Base-by-base conservation (phyloP, 2,797 vertebrate species). In the Falco concolor region DNA sequence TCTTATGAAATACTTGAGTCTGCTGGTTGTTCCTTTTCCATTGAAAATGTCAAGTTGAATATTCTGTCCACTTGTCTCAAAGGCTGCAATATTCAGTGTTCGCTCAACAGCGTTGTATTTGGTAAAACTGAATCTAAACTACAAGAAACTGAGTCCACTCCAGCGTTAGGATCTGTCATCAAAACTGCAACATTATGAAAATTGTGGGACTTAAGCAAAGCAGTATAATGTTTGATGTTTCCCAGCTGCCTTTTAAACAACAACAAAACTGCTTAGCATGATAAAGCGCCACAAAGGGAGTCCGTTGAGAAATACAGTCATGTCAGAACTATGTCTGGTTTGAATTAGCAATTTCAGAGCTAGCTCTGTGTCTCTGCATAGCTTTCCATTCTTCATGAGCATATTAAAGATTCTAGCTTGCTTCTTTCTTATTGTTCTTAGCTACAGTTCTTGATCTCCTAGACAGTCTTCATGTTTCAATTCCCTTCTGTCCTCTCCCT, bases 281-380 rank as follows among this genome's bases (percentile, higher is more conserved):
- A 38, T 30, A 40, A 69, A 86, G 74, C 7, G 5, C 32, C 18
- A 25, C 2, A 5, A 75, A 75, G 64, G 42, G 74, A 54, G 27
- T 93, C 93, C 77, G 80, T 84, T 60, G 96, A 76, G 92, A 86
- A 69, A 79, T 76, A 49, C 1, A 69, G 30, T 95, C 80, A 59
- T 34, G 63, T 56, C 70, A 79, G 77, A 94, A 34, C 80, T 67
- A 75, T 84, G 77, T 87, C 88, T 96, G 92, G 24, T 93, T 93
- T 87, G 52, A 84, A 76, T 93, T 84, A 92, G 74, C 38, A n/a
- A 16, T 54, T n/a, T 81, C 74, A 65, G 65, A 86, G 42, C 53
- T 72, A 28, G 38, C 73, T 84, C 1, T 0, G 30, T 69, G 49
- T 82, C 65, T 90, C 70, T 94, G 57, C 34, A 18, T 38, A 75